These are phyloP conservation scores for Taphrorychus bicolor DNA, from an alignment of 2,888 invertebrate species.

Conservation along the genomic window DNA sequence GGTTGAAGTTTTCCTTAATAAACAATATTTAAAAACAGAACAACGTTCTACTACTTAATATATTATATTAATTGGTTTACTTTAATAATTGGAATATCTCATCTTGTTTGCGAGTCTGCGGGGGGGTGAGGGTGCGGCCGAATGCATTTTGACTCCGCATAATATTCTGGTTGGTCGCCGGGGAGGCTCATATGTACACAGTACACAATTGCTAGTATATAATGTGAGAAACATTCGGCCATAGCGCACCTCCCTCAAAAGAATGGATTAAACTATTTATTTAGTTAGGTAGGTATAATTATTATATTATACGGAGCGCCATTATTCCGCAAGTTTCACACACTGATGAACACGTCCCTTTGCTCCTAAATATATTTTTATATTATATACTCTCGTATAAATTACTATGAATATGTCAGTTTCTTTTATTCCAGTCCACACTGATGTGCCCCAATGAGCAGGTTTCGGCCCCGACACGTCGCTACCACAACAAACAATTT, in stretches of 20 bases:
- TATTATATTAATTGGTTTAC: conserved; percentile 48
- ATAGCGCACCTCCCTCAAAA: conserved; percentile 22
- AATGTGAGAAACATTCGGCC: conserved; percentile 44
- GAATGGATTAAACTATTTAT: conserved; percentile 26
- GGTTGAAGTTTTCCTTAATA: conserved; percentile 53
- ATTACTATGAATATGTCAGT: not conserved
- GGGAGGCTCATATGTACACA: conserved; percentile 53
- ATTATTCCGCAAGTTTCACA: not conserved
- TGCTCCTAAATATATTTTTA: not conserved
- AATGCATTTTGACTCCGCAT: conserved; percentile 46
- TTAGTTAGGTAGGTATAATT: conserved; percentile 3
- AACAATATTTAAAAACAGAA: conserved; percentile 62
- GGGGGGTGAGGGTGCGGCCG: conserved; percentile 50
- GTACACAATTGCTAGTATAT: conserved; percentile 51
- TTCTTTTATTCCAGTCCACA: conserved; percentile 1
- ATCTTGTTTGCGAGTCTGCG: conserved; percentile 38
- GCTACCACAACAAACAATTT: conserved; percentile 3
- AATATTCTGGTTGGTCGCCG: not conserved
- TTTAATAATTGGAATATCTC: conserved; percentile 52
- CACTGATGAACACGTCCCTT: not conserved
- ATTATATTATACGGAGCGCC: not conserved
- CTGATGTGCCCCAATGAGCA: no score
- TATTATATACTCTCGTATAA: not conserved
- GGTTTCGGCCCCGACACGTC: not conserved
- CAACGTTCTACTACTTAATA: conserved; percentile 57